Percentiles rank a stretch among this genome's conserved stretches.
These are phyloP conservation scores for Mesocentrotus franciscanus DNA, from an alignment of 53 echinoderm and acorn worm species.

Conservation along the genomic window DNA sequence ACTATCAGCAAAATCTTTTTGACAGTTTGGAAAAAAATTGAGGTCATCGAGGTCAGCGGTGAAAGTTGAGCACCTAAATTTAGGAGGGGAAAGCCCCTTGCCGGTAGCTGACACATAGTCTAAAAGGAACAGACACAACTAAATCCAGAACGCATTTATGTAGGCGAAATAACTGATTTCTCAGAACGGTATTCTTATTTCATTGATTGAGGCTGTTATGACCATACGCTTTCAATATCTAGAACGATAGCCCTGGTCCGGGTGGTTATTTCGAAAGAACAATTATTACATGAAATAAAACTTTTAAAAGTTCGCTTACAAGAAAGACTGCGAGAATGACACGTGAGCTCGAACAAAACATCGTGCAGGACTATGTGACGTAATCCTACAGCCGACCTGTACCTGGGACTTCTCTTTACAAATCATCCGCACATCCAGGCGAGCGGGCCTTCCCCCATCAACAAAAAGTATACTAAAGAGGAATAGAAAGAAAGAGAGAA, in stretches of 20 bases:
- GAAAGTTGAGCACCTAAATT: constrained; percentile 17
- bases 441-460: too few relatives aligned
- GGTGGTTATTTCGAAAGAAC: too few relatives aligned
- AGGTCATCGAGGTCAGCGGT: constrained; percentile 15
- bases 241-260: too few relatives aligned
- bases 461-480: too few relatives aligned
- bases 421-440: background rate
- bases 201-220: too few relatives aligned
- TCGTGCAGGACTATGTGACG: background rate
- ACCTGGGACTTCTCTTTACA: constrained; percentile 34
- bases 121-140: background rate
- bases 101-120: background rate
- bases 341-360: background rate
- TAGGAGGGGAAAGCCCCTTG: constrained; percentile 4
- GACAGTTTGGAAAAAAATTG: background rate
- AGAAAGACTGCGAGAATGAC: background rate
- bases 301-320: background rate
- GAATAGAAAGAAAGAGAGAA: too few relatives aligned
- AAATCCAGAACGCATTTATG: too few relatives aligned
- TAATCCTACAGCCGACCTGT: background rate
- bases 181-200: too few relatives aligned
- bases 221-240: too few relatives aligned
- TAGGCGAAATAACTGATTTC: too few relatives aligned
- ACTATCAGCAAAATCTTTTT: background rate
- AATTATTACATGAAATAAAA: too few relatives aligned